Evolutionary conservation across 1,140 invertebrate genomes (phyloP), one percentile per base, ranked within the genome.

Genomic region (Drosophila mauritiana): DNA sequence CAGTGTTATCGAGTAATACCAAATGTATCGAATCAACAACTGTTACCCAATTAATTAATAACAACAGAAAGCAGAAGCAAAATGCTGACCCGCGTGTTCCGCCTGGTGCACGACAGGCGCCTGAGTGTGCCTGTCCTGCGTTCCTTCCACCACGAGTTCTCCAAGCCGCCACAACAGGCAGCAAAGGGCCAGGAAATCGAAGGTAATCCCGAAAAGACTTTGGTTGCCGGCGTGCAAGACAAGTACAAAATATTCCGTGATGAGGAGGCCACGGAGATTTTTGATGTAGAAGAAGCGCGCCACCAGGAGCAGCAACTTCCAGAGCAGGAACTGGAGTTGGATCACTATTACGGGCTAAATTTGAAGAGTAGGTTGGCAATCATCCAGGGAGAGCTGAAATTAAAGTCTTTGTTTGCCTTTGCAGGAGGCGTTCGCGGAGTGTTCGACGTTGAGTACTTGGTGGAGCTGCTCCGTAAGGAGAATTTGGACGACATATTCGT

Each of bases 401-500:
- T 5, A n/a, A 8, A 15, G 17, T 8, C 0, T 4, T 56, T 31
- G 40, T 70, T 4, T 43, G 4, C 13, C 51, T 36, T 94, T 93
- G 22, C 77, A 98, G 97, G 95, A 86, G 97, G 97, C 1, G 82
- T 94, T 59, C 94, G 89, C 72, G 97, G 97, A 20, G 97, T 98
- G 1, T 98, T 95, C 92, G 97, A 98, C 81, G 94, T 98, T 37
- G 96, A 97, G 92, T 97, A 98, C 67, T 91, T 99, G 27, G 94
- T 98, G 0, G 94, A 95, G 13, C 88, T 97, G 42, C 92, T 99
- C 15, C 93, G 94, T 75, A 93, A 94, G 79, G 96, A 98, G 88
- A 97, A 96, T 85, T 95, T 95, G 0, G 93, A 93, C 80, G 94
- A 98, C 88, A 95, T 98, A 63, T 97, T 97, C 94, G 97, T 97